Base-by-base conservation (phyloP, 1,140 invertebrate genomes). In the Drosophila eugracilis region DNA sequence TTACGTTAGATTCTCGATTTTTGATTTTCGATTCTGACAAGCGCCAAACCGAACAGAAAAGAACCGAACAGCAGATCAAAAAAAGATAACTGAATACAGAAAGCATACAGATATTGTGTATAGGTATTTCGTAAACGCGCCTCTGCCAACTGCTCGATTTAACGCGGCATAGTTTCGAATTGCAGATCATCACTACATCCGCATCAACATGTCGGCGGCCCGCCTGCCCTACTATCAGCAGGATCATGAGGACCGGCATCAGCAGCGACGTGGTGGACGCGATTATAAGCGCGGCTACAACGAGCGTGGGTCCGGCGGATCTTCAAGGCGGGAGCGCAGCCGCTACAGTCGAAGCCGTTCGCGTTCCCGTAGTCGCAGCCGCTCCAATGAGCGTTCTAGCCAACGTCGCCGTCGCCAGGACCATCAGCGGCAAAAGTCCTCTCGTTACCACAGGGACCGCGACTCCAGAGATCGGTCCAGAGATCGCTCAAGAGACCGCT, bases 151-250 rank as follows among this genome's bases (percentile, higher is more conserved):
- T 70, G 75, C 63, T 85, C 78, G 80, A 86, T 85, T 76, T 89
- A 88, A 88, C 83, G 83, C 75, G 83, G 83, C 83, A 88, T 75
- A 88, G 83, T 88, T 88, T 88, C 70, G 78, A 88, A 76, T 88
- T 88, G 75, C 83, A 88, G 83, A 88, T 88, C 71, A 54, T 57
- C 65, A 54, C 70, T 39, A 65, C 42, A 47, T 15, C 53, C 15
- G 3, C 21, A 21, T 1, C 36, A 69, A 77, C 34, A 89, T 89
- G 84, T 85, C 84, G 70, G 71, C 75, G 28, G 50, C 79, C 67
- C 86, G 79, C 47, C 80, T 75, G 66, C 74, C 80, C 57, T 80
- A 85, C 55, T 74, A 78, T 59, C 77, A 83, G 28, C 80, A 83
- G 48, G 74, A 81, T 47, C 59, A 58, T 54, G 47, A 52, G 17